Evolutionary conservation across 2,113 vertebrate species (phyloP).

Genomic region (Lampris megalopsis): DNA sequence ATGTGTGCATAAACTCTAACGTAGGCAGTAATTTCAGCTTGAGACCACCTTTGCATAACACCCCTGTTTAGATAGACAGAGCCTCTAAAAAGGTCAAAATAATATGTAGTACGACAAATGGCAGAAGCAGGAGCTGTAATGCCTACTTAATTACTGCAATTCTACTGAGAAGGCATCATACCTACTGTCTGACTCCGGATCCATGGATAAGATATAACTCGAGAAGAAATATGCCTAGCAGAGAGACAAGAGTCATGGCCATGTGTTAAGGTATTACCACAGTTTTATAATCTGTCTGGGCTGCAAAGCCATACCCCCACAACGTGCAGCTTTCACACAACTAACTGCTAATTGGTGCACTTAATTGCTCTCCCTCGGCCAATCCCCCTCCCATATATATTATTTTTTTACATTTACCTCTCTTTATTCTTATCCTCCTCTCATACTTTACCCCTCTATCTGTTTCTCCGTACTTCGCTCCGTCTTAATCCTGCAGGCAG

Average conservation of each 20-base stretch:
- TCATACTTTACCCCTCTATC: constrained; percentile 40
- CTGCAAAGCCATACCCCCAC: constrained; percentile 30
- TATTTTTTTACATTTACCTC: constrained; percentile 30
- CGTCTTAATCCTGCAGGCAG: constrained; percentile 82
- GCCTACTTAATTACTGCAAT: not conserved
- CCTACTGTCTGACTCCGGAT: no score
- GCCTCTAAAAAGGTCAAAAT: not conserved
- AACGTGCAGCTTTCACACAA: constrained; percentile 63
- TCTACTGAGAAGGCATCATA: no score
- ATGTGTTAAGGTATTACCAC: not conserved
- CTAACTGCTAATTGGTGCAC: not conserved
- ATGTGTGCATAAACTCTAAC: not conserved
- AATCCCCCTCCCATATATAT: constrained; percentile 64
- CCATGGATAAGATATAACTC: not conserved
- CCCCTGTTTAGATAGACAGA: not conserved
- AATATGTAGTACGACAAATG: no score
- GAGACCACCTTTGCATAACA: not conserved
- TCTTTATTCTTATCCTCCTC: constrained; percentile 9
- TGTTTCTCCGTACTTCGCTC: constrained; percentile 1
- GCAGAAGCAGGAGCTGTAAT: not conserved
- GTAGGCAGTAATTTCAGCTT: not conserved
- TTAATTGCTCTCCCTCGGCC: not conserved
- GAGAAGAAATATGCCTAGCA: not conserved
- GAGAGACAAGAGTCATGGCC: not conserved
- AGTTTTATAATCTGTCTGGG: constrained; percentile 3